phyloP scores from a whole-genome alignment of 2,797 vertebrate species.

The Todus mexicanus region DNA sequence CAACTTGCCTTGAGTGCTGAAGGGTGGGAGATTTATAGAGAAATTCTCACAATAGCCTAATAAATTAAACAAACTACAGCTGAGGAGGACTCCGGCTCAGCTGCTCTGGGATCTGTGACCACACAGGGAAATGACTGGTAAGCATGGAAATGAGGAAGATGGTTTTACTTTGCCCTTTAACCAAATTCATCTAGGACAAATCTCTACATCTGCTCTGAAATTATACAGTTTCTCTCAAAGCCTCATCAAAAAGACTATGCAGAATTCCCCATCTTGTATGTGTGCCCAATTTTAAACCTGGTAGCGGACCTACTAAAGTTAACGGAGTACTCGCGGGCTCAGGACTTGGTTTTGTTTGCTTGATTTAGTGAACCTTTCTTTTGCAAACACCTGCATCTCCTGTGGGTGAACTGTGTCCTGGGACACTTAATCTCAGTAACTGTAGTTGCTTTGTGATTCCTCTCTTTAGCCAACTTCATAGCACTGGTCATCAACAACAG shows the following conservation, averaged over 20 bases:
- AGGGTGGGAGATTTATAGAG: not conserved
- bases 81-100: not conserved
- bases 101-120: not conserved
- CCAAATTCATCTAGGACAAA: not conserved
- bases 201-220: not conserved
- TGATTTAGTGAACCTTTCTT: not conserved
- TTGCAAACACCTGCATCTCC: not conserved
- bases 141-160: not conserved
- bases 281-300: not conserved
- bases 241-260: not conserved
- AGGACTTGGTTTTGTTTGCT: not conserved
- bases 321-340: not conserved
- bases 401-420: not conserved
- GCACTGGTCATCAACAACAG: not conserved
- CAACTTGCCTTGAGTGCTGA: not conserved
- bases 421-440: not conserved
- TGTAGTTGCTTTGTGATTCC: not conserved
- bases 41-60: not conserved
- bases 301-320: not conserved
- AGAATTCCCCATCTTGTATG: not conserved
- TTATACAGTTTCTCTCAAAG: not conserved
- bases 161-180: not conserved
- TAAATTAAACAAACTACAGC: conserved; percentile 12
- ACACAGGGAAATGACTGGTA: not conserved
- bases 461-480: not conserved